These are phyloP conservation scores for Matsumurasca onukii DNA, from an alignment of 1,140 invertebrate genomes.

Conservation along the genomic window DNA sequence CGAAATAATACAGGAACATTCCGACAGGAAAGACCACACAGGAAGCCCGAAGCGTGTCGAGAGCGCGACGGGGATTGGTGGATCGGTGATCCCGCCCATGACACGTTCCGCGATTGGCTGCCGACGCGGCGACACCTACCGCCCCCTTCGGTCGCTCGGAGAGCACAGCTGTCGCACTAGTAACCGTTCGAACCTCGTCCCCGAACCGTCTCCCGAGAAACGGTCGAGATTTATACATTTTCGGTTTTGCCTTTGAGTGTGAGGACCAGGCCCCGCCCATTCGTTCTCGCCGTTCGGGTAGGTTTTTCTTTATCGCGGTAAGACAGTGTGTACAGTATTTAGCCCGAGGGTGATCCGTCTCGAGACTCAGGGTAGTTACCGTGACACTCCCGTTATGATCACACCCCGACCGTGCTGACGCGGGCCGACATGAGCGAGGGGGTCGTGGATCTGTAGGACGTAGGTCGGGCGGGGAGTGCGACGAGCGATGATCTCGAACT, in stretches of 20 bases:
- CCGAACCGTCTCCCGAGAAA: background rate
- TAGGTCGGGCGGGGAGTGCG: background rate
- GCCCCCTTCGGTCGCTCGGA: conserved; percentile 4
- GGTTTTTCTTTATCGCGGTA: background rate
- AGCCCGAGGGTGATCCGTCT: no score
- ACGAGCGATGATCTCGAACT: conserved; percentile 4
- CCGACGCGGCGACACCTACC: background rate
- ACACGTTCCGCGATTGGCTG: conserved; percentile 15
- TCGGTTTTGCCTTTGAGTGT: conserved; percentile 7
- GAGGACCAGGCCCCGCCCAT: conserved; percentile 17
- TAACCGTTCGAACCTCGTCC: conserved; percentile 17
- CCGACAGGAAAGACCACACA: conserved; percentile 31
- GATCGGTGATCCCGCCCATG: background rate
- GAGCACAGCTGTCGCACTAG: conserved; percentile 16
- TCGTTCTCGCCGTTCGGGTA: background rate
- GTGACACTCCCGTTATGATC: no score
- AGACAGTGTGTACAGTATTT: no score
- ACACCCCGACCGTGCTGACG: no score
- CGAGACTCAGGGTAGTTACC: no score
- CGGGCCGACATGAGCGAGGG: no score
- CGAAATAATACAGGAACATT: conserved; percentile 28
- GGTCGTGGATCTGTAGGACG: no score
- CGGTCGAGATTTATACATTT: conserved; percentile 21
- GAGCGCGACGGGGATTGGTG: conserved; percentile 3
- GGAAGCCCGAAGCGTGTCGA: conserved; percentile 15